Conservation (phyloP, 2,797 vertebrate species). For the Typhlichthys subterraneus region DNA sequence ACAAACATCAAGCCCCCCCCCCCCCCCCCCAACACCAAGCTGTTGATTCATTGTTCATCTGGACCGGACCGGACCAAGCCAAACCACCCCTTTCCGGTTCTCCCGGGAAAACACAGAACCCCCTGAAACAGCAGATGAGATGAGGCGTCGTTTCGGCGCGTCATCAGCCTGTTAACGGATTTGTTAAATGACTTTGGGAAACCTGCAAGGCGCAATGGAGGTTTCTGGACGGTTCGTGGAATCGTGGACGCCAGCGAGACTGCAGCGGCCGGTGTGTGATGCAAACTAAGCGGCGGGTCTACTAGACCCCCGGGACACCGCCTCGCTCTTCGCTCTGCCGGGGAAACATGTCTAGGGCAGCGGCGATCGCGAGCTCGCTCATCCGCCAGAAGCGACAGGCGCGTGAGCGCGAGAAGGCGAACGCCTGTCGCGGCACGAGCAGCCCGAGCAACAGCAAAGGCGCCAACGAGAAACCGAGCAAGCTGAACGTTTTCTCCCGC, state of each 20-base stretch:
- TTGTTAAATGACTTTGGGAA: conserved; percentile 43
- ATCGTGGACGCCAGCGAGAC: conserved; percentile 50
- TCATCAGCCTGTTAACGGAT: conserved; percentile 38
- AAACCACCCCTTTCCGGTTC: conserved; percentile 25
- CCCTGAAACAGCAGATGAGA: conserved; percentile 33
- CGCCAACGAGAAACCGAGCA: conserved; percentile 90
- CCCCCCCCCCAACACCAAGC: conserved; percentile 24
- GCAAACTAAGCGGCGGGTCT: conserved; percentile 67
- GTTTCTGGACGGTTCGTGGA: conserved; percentile 52
- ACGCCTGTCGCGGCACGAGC: conserved; percentile 90
- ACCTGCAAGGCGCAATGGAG: conserved; percentile 61
- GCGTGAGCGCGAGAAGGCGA: conserved; percentile 94
- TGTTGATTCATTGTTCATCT: conserved; percentile 57
- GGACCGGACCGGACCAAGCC: conserved; percentile 22
- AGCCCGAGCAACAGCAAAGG: conserved; percentile 96
- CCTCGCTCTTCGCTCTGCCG: conserved; percentile 2
- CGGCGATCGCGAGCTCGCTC: conserved; percentile 98
- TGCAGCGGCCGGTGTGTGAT: conserved; percentile 64
- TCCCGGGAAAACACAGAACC: conserved; percentile 45
- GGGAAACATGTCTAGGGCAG: conserved; percentile 87
- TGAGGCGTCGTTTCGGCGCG: conserved; percentile 32
- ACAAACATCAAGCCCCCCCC: conserved; percentile 18
- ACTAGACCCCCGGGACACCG: conserved; percentile 44
- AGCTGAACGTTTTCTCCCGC: conserved; percentile 95
- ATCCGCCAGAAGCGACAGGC: conserved; percentile 98